Conservation (phyloP, 2,113 vertebrate genomes). For the Ptilorrhoa leucosticta region DNA sequence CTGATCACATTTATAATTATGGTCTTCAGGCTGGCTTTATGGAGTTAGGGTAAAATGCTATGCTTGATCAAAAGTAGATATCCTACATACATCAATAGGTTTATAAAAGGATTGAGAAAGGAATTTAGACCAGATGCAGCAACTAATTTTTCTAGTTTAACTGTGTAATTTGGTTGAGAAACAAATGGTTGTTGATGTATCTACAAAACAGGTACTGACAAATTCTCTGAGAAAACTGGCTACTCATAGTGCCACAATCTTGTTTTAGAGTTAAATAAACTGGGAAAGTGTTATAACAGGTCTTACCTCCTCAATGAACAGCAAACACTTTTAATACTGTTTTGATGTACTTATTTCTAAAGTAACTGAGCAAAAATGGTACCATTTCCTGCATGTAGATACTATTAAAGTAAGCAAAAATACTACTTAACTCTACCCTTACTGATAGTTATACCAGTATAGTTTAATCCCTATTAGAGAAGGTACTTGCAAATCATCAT, state of each 20-base stretch:
- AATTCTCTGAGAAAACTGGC: not conserved
- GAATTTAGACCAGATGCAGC: conserved; percentile 29
- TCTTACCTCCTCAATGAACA: not conserved
- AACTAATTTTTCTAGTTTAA: not conserved
- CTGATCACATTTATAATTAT: conserved; percentile 24
- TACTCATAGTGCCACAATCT: not conserved
- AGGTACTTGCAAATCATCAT: not conserved
- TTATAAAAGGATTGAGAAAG: conserved; percentile 8
- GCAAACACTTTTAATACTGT: not conserved
- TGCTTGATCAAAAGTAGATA: conserved; percentile 36
- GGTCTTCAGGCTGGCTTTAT: not conserved
- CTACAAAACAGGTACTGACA: not conserved
- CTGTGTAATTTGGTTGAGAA: not conserved
- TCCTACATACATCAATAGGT: not conserved
- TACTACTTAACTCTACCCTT: not conserved
- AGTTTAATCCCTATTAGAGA: not conserved
- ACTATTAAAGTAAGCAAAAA: not conserved
- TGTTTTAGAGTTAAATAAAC: not conserved
- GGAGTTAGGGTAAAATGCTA: not conserved
- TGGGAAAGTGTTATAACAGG: not conserved
- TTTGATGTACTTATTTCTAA: not conserved
- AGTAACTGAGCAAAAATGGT: not conserved
- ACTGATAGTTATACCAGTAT: not conserved
- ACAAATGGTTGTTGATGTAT: not conserved
- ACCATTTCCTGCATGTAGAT: not conserved